phyloP scores from a whole-genome alignment of 1,140 invertebrate species.

The Polypedilum vanderplanki region DNA sequence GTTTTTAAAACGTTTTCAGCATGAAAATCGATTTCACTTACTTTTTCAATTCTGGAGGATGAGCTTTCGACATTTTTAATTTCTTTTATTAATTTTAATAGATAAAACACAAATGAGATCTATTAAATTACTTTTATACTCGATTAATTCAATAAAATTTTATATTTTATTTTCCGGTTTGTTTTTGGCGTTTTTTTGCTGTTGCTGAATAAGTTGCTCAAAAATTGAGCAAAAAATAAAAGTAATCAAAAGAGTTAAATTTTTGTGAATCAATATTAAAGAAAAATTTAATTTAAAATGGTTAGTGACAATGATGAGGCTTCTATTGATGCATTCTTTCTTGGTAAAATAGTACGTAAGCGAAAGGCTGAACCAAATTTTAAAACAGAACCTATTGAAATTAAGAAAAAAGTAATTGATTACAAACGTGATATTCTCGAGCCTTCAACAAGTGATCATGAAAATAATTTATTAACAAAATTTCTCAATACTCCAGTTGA shows the following conservation, averaged over 20 bases:
- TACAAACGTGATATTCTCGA: neutral
- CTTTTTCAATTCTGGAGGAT: slow-evolving; percentile 83
- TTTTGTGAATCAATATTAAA: no score
- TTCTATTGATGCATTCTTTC: neutral
- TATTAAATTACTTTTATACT: no score
- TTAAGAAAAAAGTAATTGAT: neutral
- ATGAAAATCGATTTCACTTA: slow-evolving; percentile 46
- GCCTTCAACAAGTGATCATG: neutral
- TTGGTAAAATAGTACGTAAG: neutral
- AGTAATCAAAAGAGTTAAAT: no score
- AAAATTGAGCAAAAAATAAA: no score
- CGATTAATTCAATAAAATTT: no score
- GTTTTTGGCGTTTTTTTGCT: no score
- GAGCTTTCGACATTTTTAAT: slow-evolving; percentile 72
- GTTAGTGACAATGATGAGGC: neutral
- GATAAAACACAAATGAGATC: neutral
- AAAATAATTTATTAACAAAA: neutral
- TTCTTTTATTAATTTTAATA: neutral
- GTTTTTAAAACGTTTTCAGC: slow-evolving; percentile 29
- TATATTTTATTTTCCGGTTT: no score
- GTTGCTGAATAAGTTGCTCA: no score
- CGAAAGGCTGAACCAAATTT: neutral
- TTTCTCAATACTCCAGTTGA: neutral
- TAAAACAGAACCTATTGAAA: neutral
- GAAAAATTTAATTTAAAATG: no score